phyloP scores from a whole-genome alignment of 2,888 invertebrate genomes.

The Cylindroiulus punctatus region DNA sequence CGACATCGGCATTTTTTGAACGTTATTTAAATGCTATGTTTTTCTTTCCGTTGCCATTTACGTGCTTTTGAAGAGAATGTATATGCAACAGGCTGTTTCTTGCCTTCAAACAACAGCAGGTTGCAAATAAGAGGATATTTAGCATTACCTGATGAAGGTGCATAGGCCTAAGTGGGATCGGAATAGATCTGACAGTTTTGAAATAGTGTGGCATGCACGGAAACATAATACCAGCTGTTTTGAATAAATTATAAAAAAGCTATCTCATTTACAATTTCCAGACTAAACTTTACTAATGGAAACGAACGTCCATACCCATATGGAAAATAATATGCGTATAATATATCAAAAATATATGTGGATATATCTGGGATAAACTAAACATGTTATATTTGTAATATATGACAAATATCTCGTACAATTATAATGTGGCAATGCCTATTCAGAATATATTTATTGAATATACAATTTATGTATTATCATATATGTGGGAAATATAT shows the following conservation, averaged over 20 bases:
- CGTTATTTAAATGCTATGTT: constrained; percentile 24
- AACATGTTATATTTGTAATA: no score
- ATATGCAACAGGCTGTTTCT: constrained; percentile 27
- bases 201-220: constrained; percentile 24
- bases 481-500: no score
- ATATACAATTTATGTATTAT: no score
- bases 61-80: not conserved
- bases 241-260: not conserved
- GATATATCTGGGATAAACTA: no score
- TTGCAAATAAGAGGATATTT: constrained; percentile 5
- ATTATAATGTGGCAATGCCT: no score
- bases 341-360: no score
- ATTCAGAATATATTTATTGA: no score
- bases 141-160: not conserved
- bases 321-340: no score
- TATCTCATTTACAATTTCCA: not conserved
- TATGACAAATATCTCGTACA: no score
- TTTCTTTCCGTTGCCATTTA: constrained; percentile 10
- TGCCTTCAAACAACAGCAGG: constrained; percentile 26
- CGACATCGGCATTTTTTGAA: constrained; percentile 50
- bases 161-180: constrained; percentile 17
- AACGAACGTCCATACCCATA: no score
- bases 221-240: constrained; percentile 29
- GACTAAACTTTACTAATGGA: no score
- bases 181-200: constrained; percentile 12